Evolutionary conservation across 2,797 vertebrate species (phyloP).

Genomic region (Galago senegalensis): DNA sequence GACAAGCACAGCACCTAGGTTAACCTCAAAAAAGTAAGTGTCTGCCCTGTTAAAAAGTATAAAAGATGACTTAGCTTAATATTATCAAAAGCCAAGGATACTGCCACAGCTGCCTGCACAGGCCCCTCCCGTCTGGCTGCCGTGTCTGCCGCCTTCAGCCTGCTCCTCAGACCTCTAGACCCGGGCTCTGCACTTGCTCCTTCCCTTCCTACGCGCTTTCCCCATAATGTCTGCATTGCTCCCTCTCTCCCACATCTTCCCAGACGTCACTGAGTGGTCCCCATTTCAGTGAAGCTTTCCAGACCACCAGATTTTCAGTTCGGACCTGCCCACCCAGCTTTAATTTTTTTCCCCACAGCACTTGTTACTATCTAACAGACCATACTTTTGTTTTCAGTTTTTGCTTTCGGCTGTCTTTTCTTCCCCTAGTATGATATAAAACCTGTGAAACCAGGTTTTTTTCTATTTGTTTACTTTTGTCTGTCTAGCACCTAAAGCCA

Average conservation of each 20-base stretch:
- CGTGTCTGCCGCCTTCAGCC: neutral
- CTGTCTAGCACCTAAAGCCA: neutral
- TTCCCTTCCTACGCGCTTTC: neutral
- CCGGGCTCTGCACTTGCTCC: neutral
- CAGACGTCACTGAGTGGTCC: neutral
- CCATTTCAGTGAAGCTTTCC: conserved; percentile 1
- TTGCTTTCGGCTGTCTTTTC: neutral
- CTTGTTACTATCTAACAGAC: neutral
- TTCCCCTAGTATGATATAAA: conserved; percentile 8
- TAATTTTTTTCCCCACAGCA: neutral
- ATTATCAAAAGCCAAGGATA: neutral
- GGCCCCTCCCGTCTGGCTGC: neutral
- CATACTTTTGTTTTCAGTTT: neutral
- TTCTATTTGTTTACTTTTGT: conserved; percentile 11
- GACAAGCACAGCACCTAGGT: neutral
- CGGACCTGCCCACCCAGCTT: neutral
- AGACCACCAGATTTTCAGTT: neutral
- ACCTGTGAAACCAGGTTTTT: neutral
- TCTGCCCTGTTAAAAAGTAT: neutral
- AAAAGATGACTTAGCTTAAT: neutral
- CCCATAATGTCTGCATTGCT: neutral
- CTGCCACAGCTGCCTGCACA: neutral
- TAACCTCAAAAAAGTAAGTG: neutral
- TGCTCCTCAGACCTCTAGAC: neutral
- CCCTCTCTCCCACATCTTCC: neutral